Conservation (phyloP, 2,797 vertebrate genomes). For the Eulemur coronatus region DNA sequence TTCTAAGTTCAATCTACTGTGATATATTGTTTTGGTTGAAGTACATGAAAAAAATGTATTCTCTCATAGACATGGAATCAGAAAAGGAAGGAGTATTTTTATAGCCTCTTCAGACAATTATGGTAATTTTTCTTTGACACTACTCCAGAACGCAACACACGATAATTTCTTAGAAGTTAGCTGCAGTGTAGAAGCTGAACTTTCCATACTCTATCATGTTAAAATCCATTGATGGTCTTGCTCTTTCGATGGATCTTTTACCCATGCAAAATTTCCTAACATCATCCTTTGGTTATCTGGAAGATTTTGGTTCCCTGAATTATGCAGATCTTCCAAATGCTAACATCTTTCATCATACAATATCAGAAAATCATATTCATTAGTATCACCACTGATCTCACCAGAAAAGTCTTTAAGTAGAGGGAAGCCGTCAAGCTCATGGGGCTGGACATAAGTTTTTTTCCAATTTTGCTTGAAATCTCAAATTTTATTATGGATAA, state of each 20-base stretch:
- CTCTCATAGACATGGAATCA: neutral
- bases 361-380: neutral
- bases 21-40: neutral
- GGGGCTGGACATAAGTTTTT: neutral
- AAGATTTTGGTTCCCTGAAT: neutral
- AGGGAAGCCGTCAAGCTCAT: neutral
- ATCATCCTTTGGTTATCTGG: neutral
- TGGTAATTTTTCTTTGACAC: neutral
- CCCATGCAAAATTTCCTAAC: neutral
- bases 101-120: neutral
- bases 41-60: neutral
- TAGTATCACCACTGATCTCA: neutral
- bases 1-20: neutral
- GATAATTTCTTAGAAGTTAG: neutral
- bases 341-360: neutral
- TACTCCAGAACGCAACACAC: neutral
- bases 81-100: neutral
- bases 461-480: conserved; percentile 2
- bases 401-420: neutral
- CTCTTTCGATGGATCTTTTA: neutral
- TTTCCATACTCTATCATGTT: neutral
- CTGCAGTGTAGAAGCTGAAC: neutral
- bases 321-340: neutral
- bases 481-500: neutral
- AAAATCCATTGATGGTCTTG: neutral